Conservation (phyloP, 2,797 vertebrate species). For the Mormyrus hasselquistii region DNA sequence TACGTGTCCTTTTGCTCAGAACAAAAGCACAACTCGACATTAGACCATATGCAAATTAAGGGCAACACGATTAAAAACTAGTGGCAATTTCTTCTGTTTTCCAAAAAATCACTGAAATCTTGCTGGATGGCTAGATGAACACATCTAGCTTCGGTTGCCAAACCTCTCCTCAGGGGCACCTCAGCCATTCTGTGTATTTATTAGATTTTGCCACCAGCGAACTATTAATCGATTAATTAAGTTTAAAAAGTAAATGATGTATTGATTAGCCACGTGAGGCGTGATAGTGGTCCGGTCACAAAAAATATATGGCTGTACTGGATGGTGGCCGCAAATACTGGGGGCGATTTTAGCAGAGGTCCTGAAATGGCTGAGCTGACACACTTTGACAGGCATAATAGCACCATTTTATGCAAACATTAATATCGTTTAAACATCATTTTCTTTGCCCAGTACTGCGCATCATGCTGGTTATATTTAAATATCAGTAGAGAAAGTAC, state of each 20-base stretch:
- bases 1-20: not conserved
- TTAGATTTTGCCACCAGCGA: not conserved
- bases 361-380: not conserved
- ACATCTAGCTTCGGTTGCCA: not conserved
- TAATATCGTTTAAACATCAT: not conserved
- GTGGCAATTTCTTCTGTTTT: not conserved
- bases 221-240: not conserved
- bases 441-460: not conserved
- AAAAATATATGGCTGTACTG: not conserved
- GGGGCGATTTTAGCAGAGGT: not conserved
- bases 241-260: not conserved
- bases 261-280: not conserved
- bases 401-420: not conserved
- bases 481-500: not conserved
- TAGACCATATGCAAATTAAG: not conserved
- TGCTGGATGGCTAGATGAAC: not conserved
- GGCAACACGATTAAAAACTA: not conserved
- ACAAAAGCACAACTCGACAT: not conserved
- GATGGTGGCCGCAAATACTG: not conserved
- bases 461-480: not conserved
- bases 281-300: not conserved
- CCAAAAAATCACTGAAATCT: not conserved
- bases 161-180: not conserved
- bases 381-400: not conserved
- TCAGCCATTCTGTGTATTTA: not conserved